Percentiles rank a stretch among this genome's conserved stretches.
Evolutionary conservation across 2,888 invertebrate species (phyloP).

Genomic region (Agrilus mali): DNA sequence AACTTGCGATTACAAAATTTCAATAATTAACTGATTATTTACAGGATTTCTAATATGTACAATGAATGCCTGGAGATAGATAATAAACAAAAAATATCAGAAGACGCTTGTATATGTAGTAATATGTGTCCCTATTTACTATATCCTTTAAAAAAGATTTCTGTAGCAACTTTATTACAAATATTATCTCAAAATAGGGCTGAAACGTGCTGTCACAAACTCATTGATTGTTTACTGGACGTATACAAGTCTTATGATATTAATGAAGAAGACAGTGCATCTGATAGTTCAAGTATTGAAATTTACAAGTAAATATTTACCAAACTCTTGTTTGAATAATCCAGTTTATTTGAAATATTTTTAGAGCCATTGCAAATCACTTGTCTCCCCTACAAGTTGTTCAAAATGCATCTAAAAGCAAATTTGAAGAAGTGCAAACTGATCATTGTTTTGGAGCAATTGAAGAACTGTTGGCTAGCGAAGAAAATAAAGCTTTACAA

Average conservation of each 20-base stretch:
- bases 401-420: constrained; percentile 34
- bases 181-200: constrained; percentile 56
- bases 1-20: constrained; percentile 1
- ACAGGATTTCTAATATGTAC: constrained; percentile 49
- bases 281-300: constrained; percentile 49
- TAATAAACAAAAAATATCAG: constrained; percentile 40
- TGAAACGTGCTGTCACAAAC: constrained; percentile 54
- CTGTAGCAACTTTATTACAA: constrained; percentile 62
- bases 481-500: constrained; percentile 53
- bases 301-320: constrained; percentile 47
- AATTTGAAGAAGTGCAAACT: constrained; percentile 27
- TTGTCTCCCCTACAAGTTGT: constrained; percentile 46
- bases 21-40: constrained; percentile 19
- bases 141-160: constrained; percentile 56
- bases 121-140: constrained; percentile 64
- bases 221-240: constrained; percentile 56
- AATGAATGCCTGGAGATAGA: constrained; percentile 49
- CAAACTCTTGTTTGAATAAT: constrained; percentile 3
- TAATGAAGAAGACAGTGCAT: constrained; percentile 37
- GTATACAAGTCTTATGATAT: constrained; percentile 48
- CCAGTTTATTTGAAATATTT: constrained; percentile 13
- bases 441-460: not conserved
- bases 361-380: constrained; percentile 56
- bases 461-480: constrained; percentile 46
- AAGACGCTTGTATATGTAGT: constrained; percentile 51